Evolutionary conservation across 2,113 vertebrate genomes (phyloP).

Genomic region (Albula goreensis): DNA sequence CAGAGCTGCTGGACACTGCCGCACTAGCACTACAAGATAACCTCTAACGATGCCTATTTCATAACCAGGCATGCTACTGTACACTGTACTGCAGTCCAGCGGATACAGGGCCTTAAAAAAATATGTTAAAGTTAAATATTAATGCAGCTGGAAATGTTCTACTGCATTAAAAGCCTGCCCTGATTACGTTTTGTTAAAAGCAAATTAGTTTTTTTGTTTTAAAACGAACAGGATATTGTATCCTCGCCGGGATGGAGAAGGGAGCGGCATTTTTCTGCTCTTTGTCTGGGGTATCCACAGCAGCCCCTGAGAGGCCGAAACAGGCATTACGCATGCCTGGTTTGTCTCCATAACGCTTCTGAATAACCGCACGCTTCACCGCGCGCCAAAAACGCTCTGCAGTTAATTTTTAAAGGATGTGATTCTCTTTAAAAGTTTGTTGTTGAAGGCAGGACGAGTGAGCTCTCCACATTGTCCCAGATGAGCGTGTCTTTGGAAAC

Average conservation of each 20-base stretch:
- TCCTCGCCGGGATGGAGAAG: background rate
- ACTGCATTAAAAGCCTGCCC: background rate
- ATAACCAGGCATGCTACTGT: background rate
- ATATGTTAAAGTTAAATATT: background rate
- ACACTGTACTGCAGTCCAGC: background rate
- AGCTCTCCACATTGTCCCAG: too few species aligned
- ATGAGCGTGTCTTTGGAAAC: background rate
- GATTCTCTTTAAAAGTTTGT: background rate
- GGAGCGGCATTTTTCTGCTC: background rate
- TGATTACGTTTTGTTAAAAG: background rate
- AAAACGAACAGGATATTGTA: background rate
- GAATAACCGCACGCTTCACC: background rate
- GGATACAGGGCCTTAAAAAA: background rate
- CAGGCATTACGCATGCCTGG: background rate
- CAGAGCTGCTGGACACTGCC: too few species aligned
- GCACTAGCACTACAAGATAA: background rate
- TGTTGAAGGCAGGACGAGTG: background rate
- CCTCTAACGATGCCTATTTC: background rate
- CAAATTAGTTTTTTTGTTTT: background rate
- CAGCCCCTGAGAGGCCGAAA: background rate
- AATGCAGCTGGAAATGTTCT: background rate
- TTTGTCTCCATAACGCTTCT: background rate
- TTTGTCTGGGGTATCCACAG: background rate
- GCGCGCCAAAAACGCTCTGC: background rate
- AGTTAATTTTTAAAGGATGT: slow-evolving; percentile 11